Percentiles rank a stretch among this genome's conserved stretches.
These are phyloP conservation scores for Gephyroberyx darwinii DNA, from an alignment of 2,797 vertebrate species.

Conservation along the genomic window DNA sequence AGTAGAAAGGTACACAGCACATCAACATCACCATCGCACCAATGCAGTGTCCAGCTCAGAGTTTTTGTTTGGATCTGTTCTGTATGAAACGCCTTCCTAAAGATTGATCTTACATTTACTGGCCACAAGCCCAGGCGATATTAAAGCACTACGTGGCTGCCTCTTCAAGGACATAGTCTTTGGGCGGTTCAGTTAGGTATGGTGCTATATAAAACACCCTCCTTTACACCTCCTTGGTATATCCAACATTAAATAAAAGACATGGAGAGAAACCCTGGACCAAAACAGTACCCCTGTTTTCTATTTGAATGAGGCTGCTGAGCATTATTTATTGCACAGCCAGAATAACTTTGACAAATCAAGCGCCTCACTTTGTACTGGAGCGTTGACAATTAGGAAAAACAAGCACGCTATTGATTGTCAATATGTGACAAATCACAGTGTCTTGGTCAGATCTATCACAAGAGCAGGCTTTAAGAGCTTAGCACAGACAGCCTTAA, in stretches of 20 bases:
- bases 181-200: constrained; percentile 68
- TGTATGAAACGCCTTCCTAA: constrained; percentile 54
- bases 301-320: constrained; percentile 38
- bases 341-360: constrained; percentile 52
- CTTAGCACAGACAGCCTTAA: constrained; percentile 71
- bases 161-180: constrained; percentile 75
- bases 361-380: constrained; percentile 35
- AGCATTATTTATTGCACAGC: constrained; percentile 62
- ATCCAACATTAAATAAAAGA: constrained; percentile 55
- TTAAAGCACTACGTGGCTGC: constrained; percentile 66
- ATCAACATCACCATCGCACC: constrained; percentile 32
- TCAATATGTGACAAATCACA: constrained; percentile 72
- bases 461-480: constrained; percentile 64
- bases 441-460: constrained; percentile 63
- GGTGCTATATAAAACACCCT: constrained; percentile 61
- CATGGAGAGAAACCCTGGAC: constrained; percentile 32
- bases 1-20: constrained; percentile 36
- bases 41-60: constrained; percentile 27
- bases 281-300: constrained; percentile 28
- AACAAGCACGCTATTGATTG: constrained; percentile 75
- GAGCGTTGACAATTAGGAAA: constrained; percentile 63
- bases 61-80: constrained; percentile 55
- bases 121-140: constrained; percentile 63
- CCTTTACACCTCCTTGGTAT: constrained; percentile 44
- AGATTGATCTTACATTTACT: constrained; percentile 76